Conservation (phyloP, 2,888 invertebrate genomes). For the Macrosoma leucophasiata region DNA sequence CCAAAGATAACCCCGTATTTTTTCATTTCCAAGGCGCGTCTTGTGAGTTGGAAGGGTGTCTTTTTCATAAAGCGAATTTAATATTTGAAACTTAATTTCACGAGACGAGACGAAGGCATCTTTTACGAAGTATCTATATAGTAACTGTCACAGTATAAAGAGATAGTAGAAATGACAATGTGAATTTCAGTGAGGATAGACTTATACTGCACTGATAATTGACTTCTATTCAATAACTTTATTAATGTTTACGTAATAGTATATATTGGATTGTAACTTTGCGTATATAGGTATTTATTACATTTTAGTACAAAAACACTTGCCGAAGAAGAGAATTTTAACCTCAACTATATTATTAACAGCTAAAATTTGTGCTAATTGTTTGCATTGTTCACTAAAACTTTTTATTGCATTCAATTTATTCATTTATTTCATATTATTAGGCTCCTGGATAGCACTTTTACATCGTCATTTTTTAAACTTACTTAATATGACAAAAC, state of each 20-base stretch:
- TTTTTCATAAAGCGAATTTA: slow-evolving; percentile 60
- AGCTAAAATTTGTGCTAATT: not conserved
- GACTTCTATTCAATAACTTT: slow-evolving; percentile 12
- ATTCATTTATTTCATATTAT: not conserved
- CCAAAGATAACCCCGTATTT: too few species aligned
- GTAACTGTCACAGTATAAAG: too few species aligned
- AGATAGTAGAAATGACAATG: too few species aligned
- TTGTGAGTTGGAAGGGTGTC: slow-evolving; percentile 38
- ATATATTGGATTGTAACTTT: not conserved
- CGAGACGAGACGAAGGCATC: slow-evolving; percentile 42
- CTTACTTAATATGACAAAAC: not conserved
- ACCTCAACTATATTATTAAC: not conserved
- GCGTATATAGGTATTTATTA: not conserved
- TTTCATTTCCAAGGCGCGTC: too few species aligned
- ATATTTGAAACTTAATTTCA: slow-evolving; percentile 68
- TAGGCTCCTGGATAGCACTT: not conserved
- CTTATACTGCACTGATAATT: slow-evolving; percentile 17
- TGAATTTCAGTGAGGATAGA: too few species aligned
- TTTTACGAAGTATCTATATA: slow-evolving; percentile 23
- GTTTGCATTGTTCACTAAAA: not conserved
- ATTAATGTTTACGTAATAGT: not conserved
- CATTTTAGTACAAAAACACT: not conserved
- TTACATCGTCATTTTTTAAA: not conserved
- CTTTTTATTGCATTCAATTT: not conserved
- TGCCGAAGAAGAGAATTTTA: not conserved